Conservation (phyloP, 2,888 invertebrate genomes). For the Catocala nupta region DNA sequence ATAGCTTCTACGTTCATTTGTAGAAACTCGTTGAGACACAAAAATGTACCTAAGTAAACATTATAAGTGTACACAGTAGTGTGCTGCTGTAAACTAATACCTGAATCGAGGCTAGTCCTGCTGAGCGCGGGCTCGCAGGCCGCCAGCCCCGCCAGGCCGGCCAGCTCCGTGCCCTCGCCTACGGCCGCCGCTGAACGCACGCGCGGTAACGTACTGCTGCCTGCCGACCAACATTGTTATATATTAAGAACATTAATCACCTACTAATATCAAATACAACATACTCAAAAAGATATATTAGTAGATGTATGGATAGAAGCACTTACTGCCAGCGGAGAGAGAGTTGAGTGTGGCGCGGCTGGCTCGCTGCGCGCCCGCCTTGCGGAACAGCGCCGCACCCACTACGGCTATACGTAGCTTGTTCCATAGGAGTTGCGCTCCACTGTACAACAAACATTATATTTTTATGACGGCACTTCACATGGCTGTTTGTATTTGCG, state of each 20-base stretch:
- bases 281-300: too few species aligned
- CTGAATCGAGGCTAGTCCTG: constrained; percentile 80
- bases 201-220: constrained; percentile 75
- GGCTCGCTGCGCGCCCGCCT: constrained; percentile 89
- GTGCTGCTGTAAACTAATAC: constrained; percentile 49
- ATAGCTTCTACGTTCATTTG: too few species aligned
- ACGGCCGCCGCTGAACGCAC: constrained; percentile 94
- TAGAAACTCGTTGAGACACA: too few species aligned
- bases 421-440: constrained; percentile 96
- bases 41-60: too few species aligned
- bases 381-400: constrained; percentile 95
- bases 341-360: constrained; percentile 60
- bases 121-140: constrained; percentile 73
- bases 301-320: not conserved
- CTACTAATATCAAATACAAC: too few species aligned
- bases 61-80: too few species aligned
- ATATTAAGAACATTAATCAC: too few species aligned
- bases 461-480: too few species aligned
- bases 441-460: constrained; percentile 73
- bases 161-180: constrained; percentile 92
- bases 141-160: constrained; percentile 77
- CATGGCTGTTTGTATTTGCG: too few species aligned
- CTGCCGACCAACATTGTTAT: constrained; percentile 37
- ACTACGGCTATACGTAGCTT: constrained; percentile 96
- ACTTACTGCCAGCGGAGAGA: constrained; percentile 62